Evolutionary conservation across 2,888 invertebrate species (phyloP).

Genomic region (Cinara cedri): DNA sequence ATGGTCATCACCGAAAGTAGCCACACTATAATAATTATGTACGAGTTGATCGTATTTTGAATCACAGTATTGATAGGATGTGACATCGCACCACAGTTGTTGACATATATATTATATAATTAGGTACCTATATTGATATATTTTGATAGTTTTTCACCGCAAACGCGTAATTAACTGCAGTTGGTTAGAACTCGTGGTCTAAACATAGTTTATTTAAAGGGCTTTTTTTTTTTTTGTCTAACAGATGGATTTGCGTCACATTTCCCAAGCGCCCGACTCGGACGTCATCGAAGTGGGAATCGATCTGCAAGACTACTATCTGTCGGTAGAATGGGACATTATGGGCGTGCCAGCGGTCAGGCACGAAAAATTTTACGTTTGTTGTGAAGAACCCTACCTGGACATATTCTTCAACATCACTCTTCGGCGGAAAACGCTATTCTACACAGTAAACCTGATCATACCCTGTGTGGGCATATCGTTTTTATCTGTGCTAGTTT

Average conservation of each 20-base stretch:
- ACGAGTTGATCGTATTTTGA: neutral
- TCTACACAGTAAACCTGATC: constrained; percentile 96
- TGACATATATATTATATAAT: neutral
- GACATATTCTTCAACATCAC: constrained; percentile 98
- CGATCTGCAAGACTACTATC: constrained; percentile 91
- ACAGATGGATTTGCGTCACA: constrained; percentile 88
- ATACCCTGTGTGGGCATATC: constrained; percentile 97
- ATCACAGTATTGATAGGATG: constrained; percentile 22
- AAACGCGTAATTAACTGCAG: neutral
- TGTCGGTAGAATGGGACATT: constrained; percentile 98
- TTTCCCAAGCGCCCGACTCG: constrained; percentile 84
- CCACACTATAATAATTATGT: neutral
- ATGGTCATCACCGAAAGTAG: neutral
- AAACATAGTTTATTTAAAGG: neutral
- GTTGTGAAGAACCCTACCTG: constrained; percentile 95
- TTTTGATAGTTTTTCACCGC: neutral
- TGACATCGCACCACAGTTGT: constrained; percentile 6
- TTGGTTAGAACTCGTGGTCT: neutral
- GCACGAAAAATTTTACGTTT: constrained; percentile 92
- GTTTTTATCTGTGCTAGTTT: constrained; percentile 94
- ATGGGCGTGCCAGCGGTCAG: constrained; percentile 89
- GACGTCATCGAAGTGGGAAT: constrained; percentile 89
- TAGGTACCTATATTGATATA: neutral
- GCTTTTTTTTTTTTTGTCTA: constrained; percentile 59
- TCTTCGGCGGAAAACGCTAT: constrained; percentile 89